phyloP scores from a whole-genome alignment of 1,140 invertebrate species.

The Agrypnia vestita region DNA sequence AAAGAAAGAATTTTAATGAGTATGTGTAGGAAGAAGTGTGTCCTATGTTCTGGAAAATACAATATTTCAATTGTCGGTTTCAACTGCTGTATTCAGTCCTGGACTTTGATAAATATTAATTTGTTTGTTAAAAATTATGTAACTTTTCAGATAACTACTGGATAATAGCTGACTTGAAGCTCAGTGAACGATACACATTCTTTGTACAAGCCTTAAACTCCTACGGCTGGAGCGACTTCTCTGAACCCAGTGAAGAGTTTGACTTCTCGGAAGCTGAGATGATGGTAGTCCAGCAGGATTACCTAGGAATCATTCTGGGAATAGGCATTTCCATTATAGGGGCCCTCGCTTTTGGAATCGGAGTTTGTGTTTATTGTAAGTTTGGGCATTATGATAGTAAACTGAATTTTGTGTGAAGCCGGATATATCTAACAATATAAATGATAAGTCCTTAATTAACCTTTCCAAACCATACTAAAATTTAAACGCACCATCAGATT shows the following conservation, averaged over 20 bases:
- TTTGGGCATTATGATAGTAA: constrained; percentile 21
- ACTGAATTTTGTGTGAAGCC: too few relatives aligned
- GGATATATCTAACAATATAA: too few relatives aligned
- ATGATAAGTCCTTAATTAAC: too few relatives aligned
- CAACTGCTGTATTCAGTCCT: too few relatives aligned
- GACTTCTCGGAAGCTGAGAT: constrained; percentile 74
- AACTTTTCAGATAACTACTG: constrained; percentile 79
- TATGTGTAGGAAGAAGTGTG: too few relatives aligned
- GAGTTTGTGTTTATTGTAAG: constrained; percentile 64
- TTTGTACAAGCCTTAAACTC: constrained; percentile 85
- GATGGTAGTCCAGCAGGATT: constrained; percentile 74
- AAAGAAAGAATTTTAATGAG: too few relatives aligned
- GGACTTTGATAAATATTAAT: background rate
- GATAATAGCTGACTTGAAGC: constrained; percentile 81
- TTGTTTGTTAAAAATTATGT: background rate
- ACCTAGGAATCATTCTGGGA: constrained; percentile 76
- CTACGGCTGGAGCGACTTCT: constrained; percentile 85
- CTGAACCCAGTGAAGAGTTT: constrained; percentile 73
- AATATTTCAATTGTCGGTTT: too few relatives aligned
- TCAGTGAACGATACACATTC: constrained; percentile 79
- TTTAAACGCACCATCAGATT: too few relatives aligned
- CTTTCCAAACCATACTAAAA: too few relatives aligned
- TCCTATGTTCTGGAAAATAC: too few relatives aligned
- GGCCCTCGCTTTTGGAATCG: constrained; percentile 67
- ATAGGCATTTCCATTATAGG: constrained; percentile 72